These are phyloP conservation scores for Luperina nickerlii DNA, from an alignment of 2,888 invertebrate genomes.

Conservation along the genomic window DNA sequence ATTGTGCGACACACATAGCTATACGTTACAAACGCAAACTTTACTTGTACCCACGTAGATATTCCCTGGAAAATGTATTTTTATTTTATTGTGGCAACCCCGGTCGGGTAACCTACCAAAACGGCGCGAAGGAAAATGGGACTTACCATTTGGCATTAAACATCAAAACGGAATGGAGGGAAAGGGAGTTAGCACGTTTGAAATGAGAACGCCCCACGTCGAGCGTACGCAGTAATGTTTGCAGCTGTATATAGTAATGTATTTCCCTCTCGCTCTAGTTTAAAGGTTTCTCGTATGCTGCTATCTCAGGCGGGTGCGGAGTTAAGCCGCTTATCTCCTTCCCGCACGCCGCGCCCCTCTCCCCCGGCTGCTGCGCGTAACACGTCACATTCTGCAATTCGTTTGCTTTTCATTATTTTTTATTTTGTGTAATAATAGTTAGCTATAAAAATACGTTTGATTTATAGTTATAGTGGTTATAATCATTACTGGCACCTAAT, in stretches of 20 bases:
- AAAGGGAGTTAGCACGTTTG: conserved; percentile 73
- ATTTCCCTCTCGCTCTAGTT: conserved; percentile 74
- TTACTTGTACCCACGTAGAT: conserved; percentile 88
- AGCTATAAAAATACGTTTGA: conserved; percentile 62
- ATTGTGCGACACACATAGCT: conserved; percentile 81
- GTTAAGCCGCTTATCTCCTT: conserved; percentile 90
- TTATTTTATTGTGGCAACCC: conserved; percentile 83
- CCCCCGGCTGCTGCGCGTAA: conserved; percentile 86
- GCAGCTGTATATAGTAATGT: conserved; percentile 87
- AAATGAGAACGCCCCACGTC: conserved; percentile 65
- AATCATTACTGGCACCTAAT: conserved; percentile 47
- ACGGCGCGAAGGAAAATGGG: conserved; percentile 57
- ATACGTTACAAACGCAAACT: conserved; percentile 83
- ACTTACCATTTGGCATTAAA: conserved; percentile 49
- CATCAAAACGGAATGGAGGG: conserved; percentile 58
- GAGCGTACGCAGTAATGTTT: conserved; percentile 84
- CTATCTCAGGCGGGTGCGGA: conserved; percentile 82
- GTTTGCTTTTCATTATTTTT: conserved; percentile 67
- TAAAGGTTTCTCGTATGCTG: conserved; percentile 58
- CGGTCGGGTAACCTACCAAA: conserved; percentile 69
- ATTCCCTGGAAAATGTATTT: conserved; percentile 89
- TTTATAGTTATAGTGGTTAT: conserved; percentile 61
- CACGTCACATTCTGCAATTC: conserved; percentile 82
- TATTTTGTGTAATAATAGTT: conserved; percentile 60
- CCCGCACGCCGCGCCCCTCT: conserved; percentile 87